Evolutionary conservation across 2,797 vertebrate species (phyloP).

Genomic region (Cuniculus paca): DNA sequence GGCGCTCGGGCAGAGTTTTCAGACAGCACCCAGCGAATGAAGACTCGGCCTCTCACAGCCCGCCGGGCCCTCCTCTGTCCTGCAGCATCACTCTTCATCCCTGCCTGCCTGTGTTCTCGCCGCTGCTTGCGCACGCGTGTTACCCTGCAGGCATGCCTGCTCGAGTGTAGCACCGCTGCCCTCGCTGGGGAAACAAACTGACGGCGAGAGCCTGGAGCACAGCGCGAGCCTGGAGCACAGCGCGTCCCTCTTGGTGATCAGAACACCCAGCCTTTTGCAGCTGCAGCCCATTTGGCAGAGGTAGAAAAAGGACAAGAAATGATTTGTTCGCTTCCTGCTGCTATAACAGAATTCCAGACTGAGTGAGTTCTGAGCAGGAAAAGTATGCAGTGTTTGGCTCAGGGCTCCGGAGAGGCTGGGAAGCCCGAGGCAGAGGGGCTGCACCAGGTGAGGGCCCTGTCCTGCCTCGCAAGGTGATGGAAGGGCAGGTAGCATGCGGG

Average conservation of each 20-base stretch:
- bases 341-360: background rate
- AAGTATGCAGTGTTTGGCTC: too few relatives aligned
- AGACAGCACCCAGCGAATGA: rapidly evolving
- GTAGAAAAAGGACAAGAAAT: background rate
- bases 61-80: background rate
- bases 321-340: background rate
- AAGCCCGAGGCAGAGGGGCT: background rate
- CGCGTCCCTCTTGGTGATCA: background rate
- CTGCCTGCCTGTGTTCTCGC: background rate
- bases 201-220: too few relatives aligned
- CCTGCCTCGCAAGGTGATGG: background rate
- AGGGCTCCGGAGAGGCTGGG: background rate
- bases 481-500: too few relatives aligned
- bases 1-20: too few relatives aligned
- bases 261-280: background rate
- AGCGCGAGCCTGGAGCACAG: too few relatives aligned
- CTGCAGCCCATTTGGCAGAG: background rate
- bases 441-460: too few relatives aligned
- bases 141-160: background rate
- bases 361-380: background rate
- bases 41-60: too few relatives aligned
- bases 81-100: background rate
- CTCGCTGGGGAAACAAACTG: background rate
- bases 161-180: background rate
- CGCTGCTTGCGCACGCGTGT: background rate